These are phyloP conservation scores for Melanostigma gelatinosum DNA, from an alignment of 2,113 vertebrate genomes.

Conservation along the genomic window DNA sequence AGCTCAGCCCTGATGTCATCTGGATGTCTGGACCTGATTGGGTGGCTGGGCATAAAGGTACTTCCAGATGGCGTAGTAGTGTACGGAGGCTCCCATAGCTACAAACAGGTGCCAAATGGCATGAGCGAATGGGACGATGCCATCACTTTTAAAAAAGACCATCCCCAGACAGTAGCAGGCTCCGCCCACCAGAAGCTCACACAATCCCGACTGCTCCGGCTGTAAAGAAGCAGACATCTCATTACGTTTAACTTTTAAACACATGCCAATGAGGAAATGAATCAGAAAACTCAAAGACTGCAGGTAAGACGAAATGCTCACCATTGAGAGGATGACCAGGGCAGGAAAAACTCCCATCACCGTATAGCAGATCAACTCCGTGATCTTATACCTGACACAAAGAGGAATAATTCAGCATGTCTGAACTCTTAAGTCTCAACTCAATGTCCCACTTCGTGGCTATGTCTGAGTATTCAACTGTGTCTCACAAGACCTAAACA, in stretches of 20 bases:
- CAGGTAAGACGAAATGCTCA: slow-evolving; percentile 74
- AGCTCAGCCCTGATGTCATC: slow-evolving; percentile 79
- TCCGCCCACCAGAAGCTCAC: slow-evolving; percentile 90
- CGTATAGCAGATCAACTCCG: slow-evolving; percentile 93
- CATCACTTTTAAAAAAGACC: slow-evolving; percentile 96
- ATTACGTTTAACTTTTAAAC: background rate
- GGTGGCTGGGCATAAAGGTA: slow-evolving; percentile 88
- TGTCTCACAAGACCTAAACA: background rate
- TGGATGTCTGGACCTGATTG: slow-evolving; percentile 83
- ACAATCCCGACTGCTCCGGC: slow-evolving; percentile 91
- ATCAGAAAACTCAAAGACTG: background rate
- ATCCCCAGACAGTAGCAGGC: slow-evolving; percentile 92
- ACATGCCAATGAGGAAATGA: background rate
- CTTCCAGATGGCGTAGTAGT: slow-evolving; percentile 97
- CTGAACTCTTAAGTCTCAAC: background rate
- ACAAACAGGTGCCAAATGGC: slow-evolving; percentile 98
- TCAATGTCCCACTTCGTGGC: background rate
- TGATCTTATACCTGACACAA: slow-evolving; percentile 89
- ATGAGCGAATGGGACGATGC: slow-evolving; percentile 94
- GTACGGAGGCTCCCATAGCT: slow-evolving; percentile 90
- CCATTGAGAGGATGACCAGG: slow-evolving; percentile 95
- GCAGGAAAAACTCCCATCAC: slow-evolving; percentile 94
- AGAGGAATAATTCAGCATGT: slow-evolving; percentile 6
- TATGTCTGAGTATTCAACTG: background rate
- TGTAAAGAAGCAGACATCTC: slow-evolving; percentile 60